These are phyloP conservation scores for Phocides pigmalion DNA, from an alignment of 1,140 invertebrate genomes.

Conservation along the genomic window DNA sequence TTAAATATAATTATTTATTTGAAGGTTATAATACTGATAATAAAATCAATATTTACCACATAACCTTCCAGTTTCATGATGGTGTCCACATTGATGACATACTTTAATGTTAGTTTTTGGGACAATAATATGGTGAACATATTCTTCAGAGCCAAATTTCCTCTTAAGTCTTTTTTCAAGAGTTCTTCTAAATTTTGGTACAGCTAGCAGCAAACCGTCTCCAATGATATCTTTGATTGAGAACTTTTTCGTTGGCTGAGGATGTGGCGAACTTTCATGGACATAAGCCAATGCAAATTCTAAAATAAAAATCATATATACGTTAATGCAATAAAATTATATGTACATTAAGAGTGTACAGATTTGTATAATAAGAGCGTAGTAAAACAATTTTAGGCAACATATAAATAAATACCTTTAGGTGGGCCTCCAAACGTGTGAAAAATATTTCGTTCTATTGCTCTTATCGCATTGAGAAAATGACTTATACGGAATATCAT, in stretches of 20 bases:
- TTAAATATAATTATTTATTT: no score
- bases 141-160: constrained; percentile 88
- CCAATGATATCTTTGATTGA: constrained; percentile 86
- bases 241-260: constrained; percentile 50
- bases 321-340: neutral
- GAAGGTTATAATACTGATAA: neutral
- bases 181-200: constrained; percentile 90
- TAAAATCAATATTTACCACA: constrained; percentile 85
- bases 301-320: constrained; percentile 44
- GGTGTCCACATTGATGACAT: constrained; percentile 92
- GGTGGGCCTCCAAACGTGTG: constrained; percentile 65
- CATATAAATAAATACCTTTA: constrained; percentile 47
- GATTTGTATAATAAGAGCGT: neutral
- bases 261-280: constrained; percentile 42
- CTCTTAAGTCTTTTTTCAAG: constrained; percentile 89
- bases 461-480: constrained; percentile 51
- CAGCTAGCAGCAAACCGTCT: constrained; percentile 92
- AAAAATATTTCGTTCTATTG: constrained; percentile 59
- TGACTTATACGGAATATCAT: constrained; percentile 55
- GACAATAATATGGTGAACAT: constrained; percentile 87
- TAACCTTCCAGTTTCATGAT: constrained; percentile 89
- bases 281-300: constrained; percentile 65
- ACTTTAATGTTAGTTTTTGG: constrained; percentile 90
- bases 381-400: neutral
- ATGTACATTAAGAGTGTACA: constrained; percentile 4